phyloP scores from a whole-genome alignment of 2,888 invertebrate genomes.

The Ornithoptera alexandrae region DNA sequence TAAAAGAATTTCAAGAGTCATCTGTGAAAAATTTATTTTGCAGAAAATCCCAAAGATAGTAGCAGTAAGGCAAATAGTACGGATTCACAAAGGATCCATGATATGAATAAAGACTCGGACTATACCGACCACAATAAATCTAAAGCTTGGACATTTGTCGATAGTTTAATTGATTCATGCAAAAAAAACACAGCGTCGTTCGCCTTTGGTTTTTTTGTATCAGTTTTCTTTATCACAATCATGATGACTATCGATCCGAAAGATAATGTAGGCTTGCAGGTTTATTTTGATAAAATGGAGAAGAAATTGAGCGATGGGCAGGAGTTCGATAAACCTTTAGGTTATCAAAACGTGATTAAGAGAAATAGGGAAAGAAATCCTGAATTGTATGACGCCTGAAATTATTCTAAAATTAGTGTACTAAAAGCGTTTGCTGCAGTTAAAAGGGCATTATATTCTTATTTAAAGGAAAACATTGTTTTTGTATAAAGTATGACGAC shows the following conservation, averaged over 20 bases:
- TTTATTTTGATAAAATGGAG: slow-evolving; percentile 39
- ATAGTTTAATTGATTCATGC: slow-evolving; percentile 54
- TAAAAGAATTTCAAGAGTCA: background rate
- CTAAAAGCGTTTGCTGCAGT: background rate
- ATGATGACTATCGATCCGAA: slow-evolving; percentile 38
- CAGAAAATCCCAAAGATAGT: slow-evolving; percentile 62
- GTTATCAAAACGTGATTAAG: slow-evolving; percentile 54
- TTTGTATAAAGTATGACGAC: background rate
- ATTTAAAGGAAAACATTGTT: background rate
- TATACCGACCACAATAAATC: slow-evolving; percentile 41
- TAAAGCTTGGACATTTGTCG: slow-evolving; percentile 57
- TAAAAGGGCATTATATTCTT: background rate
- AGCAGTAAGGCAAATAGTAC: slow-evolving; percentile 45
- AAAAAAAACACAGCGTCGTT: slow-evolving; percentile 51
- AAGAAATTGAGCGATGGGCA: slow-evolving; percentile 20
- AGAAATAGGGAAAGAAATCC: slow-evolving; percentile 53
- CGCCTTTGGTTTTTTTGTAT: slow-evolving; percentile 50
- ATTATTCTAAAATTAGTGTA: slow-evolving; percentile 23
- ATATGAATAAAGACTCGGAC: slow-evolving; percentile 58
- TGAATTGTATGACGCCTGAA: slow-evolving; percentile 62
- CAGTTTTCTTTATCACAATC: slow-evolving; percentile 35
- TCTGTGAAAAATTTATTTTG: slow-evolving; percentile 57
- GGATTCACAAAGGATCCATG: slow-evolving; percentile 56
- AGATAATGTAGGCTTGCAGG: slow-evolving; percentile 40
- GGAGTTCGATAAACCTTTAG: slow-evolving; percentile 51